phyloP scores from a whole-genome alignment of 2,113 vertebrate genomes.

The Malurus elegans region DNA sequence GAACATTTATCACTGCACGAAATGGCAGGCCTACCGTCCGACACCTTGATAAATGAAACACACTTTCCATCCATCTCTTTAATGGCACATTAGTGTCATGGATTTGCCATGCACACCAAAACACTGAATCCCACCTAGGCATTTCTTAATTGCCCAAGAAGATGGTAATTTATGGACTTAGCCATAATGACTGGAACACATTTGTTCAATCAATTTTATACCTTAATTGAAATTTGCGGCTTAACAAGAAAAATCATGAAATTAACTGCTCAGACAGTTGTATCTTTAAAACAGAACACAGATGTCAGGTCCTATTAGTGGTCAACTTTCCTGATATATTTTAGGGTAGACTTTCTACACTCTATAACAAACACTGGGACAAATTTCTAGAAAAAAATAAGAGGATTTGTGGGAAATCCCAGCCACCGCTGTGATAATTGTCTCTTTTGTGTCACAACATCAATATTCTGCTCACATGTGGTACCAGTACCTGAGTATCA shows the following conservation, averaged over 20 bases:
- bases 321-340: slow-evolving; percentile 3
- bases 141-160: slow-evolving; percentile 68
- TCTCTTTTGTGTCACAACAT: not conserved
- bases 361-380: not conserved
- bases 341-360: slow-evolving; percentile 4
- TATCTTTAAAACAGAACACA: not conserved
- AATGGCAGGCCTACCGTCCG: slow-evolving; percentile 27
- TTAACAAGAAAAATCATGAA: slow-evolving; percentile 42
- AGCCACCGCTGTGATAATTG: not conserved
- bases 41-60: slow-evolving; percentile 56
- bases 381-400: not conserved
- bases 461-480: not conserved
- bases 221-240: slow-evolving; percentile 52
- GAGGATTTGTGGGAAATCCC: slow-evolving; percentile 10
- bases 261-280: slow-evolving; percentile 21
- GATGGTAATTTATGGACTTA: slow-evolving; percentile 65
- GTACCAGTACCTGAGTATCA: not conserved
- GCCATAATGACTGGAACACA: slow-evolving; percentile 46
- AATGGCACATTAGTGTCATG: slow-evolving; percentile 73
- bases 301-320: not conserved
- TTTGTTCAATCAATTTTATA: slow-evolving; percentile 55
- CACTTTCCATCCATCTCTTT: slow-evolving; percentile 69
- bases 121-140: slow-evolving; percentile 66
- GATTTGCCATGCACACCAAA: slow-evolving; percentile 64
- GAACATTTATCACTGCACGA: slow-evolving; percentile 51